phyloP scores from a whole-genome alignment of 2,113 vertebrate species.

The Synodontis membranacea region DNA sequence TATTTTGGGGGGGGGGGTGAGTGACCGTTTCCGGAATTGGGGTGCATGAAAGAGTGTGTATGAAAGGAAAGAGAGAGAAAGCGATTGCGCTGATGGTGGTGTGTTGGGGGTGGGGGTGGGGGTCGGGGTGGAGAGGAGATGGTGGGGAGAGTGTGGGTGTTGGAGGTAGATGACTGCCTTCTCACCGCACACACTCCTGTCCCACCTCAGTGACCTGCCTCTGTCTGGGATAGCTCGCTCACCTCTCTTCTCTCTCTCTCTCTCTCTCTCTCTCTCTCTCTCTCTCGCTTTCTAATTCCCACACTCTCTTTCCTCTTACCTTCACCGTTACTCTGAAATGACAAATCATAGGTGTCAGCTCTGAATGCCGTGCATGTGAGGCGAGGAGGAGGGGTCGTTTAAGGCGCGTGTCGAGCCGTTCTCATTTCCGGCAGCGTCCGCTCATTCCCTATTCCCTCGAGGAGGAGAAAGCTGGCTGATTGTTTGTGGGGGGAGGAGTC shows the following conservation, averaged over 20 bases:
- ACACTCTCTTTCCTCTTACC: background rate
- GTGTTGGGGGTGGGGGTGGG: constrained; percentile 48
- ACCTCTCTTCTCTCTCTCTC: constrained; percentile 27
- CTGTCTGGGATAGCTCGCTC: constrained; percentile 60
- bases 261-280: constrained; percentile 24
- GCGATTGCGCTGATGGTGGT: constrained; percentile 40
- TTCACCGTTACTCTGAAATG: constrained; percentile 50
- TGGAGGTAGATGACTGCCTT: constrained; percentile 14
- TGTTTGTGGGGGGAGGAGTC: constrained; percentile 67
- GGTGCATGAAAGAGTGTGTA: constrained; percentile 42
- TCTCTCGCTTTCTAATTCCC: constrained; percentile 28
- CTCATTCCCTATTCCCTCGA: constrained; percentile 63
- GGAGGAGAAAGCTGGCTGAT: constrained; percentile 64
- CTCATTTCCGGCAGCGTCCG: constrained; percentile 73
- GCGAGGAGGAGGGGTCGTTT: constrained; percentile 26
- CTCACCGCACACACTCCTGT: constrained; percentile 39
- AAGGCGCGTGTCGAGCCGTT: constrained; percentile 54
- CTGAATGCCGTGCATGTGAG: constrained; percentile 51
- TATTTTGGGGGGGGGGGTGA: constrained; percentile 38
- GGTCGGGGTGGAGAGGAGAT: constrained; percentile 4
- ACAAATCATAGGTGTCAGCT: constrained; percentile 64
- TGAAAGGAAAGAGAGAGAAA: constrained; percentile 37
- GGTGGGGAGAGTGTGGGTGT: background rate
- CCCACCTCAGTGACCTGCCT: constrained; percentile 71
- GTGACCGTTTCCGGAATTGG: constrained; percentile 25